These are phyloP conservation scores for Amiota mariae DNA, from an alignment of 2,888 invertebrate genomes.

Conservation along the genomic window DNA sequence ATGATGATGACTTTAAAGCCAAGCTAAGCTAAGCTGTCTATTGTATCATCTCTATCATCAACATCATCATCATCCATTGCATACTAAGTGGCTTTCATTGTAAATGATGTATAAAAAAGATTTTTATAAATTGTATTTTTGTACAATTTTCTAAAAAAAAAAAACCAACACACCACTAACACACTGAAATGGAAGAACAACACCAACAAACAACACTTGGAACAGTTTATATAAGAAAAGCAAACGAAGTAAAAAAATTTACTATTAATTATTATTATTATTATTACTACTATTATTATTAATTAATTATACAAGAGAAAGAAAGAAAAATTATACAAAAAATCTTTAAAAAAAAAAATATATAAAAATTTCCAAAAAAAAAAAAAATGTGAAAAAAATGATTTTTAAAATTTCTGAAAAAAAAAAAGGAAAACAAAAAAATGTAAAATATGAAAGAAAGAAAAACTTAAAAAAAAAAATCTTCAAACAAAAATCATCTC, in stretches of 20 bases:
- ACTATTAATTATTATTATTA: constrained; percentile 22
- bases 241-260: constrained; percentile 21
- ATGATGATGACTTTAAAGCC: too few relatives aligned
- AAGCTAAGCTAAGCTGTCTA: too few relatives aligned
- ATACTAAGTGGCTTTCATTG: too few relatives aligned
- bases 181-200: not conserved
- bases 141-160: not conserved
- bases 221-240: not conserved
- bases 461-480: not conserved
- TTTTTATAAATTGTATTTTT: not conserved
- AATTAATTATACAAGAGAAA: constrained; percentile 28
- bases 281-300: constrained; percentile 32
- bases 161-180: not conserved
- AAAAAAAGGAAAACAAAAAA: constrained; percentile 21
- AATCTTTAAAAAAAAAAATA: not conserved
- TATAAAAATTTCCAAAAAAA: constrained; percentile 1
- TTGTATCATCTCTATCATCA: too few relatives aligned
- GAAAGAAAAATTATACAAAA: not conserved
- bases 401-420: constrained; percentile 3
- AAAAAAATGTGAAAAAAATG: not conserved
- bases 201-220: not conserved
- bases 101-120: not conserved
- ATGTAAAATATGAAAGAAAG: not conserved
- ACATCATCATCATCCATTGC: not conserved
- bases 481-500: not conserved